Base-by-base conservation (phyloP, 2,888 invertebrate genomes). In the Syrista parreyssii region DNA sequence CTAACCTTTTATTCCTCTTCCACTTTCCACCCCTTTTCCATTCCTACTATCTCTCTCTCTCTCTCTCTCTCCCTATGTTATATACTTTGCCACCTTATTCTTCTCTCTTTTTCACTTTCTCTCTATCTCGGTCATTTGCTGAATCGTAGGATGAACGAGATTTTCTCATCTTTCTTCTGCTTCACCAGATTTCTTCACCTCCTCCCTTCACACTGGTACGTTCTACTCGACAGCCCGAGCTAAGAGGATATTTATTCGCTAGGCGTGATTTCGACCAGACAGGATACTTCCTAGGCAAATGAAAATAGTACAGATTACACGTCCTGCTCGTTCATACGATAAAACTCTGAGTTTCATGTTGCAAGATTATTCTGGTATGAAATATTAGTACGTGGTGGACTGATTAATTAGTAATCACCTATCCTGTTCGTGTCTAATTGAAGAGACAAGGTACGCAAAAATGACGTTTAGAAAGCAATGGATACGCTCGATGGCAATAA, bases 211-310 rank as follows among this genome's bases (percentile, higher is more conserved):
- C 78, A 76, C 78, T 78, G 74, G 76, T 81, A 81, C 80, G 79
- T 80, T 31, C 69, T 75, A 73, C 69, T 78, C 78, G 74, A 76
- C 40, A 36, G 73, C 76, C 72, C 75, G 73, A 78, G 68, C 79
- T 79, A 75, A 78, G 78, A 78, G 31, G 83, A 84, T 86, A 87
- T 88, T 87, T 86, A 88, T 87, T 85, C 84, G 83, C 81, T 75
- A 83, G 79, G 85, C 87, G 86, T 87, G 88, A 87, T 87, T 83
- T 80, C 81, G 79, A 31, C 75, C 76, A 78, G 73, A 33, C 76
- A 23, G 23, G 23, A 40, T 40, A 40, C 40, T 40, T 23, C 23
- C 23, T 40, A 40, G 15, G 40, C 15, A 40, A 40, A 40, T 40
- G 15, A 40, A 40, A 40, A 40, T 40, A 15, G 55, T 55, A 23